Evolutionary conservation across 2,888 invertebrate genomes (phyloP).

Genomic region (Drosophila merina): DNA sequence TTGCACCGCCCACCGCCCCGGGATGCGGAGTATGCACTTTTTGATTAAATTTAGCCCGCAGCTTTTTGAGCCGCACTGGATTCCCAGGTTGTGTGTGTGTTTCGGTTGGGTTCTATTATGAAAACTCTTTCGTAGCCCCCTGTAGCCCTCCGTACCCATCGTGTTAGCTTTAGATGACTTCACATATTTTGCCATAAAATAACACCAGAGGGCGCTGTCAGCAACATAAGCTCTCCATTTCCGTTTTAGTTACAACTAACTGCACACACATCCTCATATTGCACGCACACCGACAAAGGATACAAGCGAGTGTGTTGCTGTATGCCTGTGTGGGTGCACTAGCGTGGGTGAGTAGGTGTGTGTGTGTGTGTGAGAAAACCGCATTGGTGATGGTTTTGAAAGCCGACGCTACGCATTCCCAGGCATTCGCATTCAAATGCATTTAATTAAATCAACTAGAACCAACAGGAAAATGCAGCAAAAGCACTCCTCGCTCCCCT

Average conservation of each 20-base stretch:
- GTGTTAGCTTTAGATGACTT: slow-evolving; percentile 32
- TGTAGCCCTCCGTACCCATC: neutral
- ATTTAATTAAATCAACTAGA: slow-evolving; percentile 81
- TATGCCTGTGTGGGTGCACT: slow-evolving; percentile 1
- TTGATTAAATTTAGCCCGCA: slow-evolving; percentile 71
- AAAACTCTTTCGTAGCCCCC: slow-evolving; percentile 33
- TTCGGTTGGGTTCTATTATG: slow-evolving; percentile 45
- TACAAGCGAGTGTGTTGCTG: slow-evolving; percentile 1
- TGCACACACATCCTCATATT: slow-evolving; percentile 15
- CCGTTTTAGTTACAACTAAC: slow-evolving; percentile 70
- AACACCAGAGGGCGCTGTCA: slow-evolving; percentile 74
- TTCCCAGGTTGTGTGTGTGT: slow-evolving; percentile 6
- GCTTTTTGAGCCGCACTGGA: slow-evolving; percentile 34
- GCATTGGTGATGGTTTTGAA: slow-evolving; percentile 59
- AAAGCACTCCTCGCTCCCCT: slow-evolving; percentile 24
- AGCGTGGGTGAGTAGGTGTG: too few relatives aligned
- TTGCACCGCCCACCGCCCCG: too few relatives aligned
- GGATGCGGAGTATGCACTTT: slow-evolving; percentile 45
- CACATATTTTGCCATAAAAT: slow-evolving; percentile 67
- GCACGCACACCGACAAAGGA: slow-evolving; percentile 14
- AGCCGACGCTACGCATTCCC: slow-evolving; percentile 60
- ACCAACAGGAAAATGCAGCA: slow-evolving; percentile 71
- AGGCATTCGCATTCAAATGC: slow-evolving; percentile 79
- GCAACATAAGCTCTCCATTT: slow-evolving; percentile 70
- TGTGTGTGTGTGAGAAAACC: slow-evolving; percentile 43